Base-by-base conservation (phyloP, 2,888 invertebrate genomes). In the Noctua fimbriata region DNA sequence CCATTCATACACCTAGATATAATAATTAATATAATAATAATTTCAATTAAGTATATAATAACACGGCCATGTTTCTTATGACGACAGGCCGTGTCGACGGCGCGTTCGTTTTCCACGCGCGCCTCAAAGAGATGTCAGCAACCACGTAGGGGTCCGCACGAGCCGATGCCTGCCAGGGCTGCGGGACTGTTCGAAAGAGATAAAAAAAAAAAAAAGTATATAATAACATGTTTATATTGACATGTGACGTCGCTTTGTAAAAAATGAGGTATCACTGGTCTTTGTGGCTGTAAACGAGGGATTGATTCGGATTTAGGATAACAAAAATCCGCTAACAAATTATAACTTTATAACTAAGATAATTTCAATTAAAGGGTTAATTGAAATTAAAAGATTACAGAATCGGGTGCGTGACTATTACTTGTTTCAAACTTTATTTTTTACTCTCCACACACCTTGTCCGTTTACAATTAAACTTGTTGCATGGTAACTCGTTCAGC, bases 401-500 rank as follows among this genome's bases (percentile, higher is more conserved):
- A 63, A 63, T 63, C 60, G 60, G 3, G 18, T 28, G 60, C 28
- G 6, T 60, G 7, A 2, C 60, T 2, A 28, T 60, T 28, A 7
- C 7, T 60, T 18, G 63, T 63, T 21, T 10, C 12, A 65, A 65
- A 21, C 36, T 36, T 65, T 12, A 10, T 5, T 28, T 60, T 58
- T 60, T 32, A 32, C 18, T 63, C 3, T 10, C 10, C 63, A 32
- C 32, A 63, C 21, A 63, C 32, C 21, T n/a, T 6, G 4, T 44
- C 9, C 14, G 44, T 55, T 65, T 28, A 65, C n/a, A 47, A 65
- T 47, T 28, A 63, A 28, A 78, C 78, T 78, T 83, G 78, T 65
- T 84, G 66, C 66, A 58, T 24, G 10, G 28, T 24, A 41, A 28
- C 65, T 28, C n/a, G 41, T 60, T 49, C 32, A 32, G 6, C 52